Evolutionary conservation across 2,888 invertebrate species (phyloP).

Genomic region (Brachylomia viminalis): DNA sequence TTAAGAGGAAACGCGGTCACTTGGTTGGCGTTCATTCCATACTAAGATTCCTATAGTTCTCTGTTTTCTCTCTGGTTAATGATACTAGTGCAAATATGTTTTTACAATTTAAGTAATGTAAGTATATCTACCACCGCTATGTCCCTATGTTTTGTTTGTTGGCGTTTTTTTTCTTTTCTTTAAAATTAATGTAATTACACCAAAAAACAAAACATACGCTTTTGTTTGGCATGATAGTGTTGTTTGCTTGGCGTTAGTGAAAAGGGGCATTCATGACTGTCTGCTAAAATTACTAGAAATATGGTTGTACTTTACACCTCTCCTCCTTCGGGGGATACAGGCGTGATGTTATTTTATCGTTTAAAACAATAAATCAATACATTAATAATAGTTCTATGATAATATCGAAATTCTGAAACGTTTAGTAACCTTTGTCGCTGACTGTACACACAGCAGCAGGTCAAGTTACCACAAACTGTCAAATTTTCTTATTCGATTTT

Average conservation of each 20-base stretch:
- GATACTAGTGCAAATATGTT: not conserved
- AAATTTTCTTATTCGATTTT: too few relatives aligned
- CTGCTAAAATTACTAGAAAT: constrained; percentile 13
- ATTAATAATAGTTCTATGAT: constrained; percentile 8
- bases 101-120: not conserved
- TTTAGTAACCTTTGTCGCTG: constrained; percentile 2
- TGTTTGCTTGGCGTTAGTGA: not conserved
- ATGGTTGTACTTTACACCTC: not conserved
- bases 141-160: too few relatives aligned
- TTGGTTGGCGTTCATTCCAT: not conserved
- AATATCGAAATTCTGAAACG: not conserved
- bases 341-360: not conserved
- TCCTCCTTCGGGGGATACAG: not conserved
- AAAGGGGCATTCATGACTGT: not conserved
- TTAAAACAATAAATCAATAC: not conserved
- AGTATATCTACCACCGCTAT: not conserved
- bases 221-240: too few relatives aligned
- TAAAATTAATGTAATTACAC: not conserved
- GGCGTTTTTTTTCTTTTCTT: not conserved
- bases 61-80: not conserved
- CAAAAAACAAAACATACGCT: not conserved
- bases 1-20: not conserved
- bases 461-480: too few relatives aligned
- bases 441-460: too few relatives aligned
- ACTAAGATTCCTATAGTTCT: not conserved